Evolutionary conservation across 2,797 vertebrate species (phyloP).

Genomic region (Sebastes jordani): DNA sequence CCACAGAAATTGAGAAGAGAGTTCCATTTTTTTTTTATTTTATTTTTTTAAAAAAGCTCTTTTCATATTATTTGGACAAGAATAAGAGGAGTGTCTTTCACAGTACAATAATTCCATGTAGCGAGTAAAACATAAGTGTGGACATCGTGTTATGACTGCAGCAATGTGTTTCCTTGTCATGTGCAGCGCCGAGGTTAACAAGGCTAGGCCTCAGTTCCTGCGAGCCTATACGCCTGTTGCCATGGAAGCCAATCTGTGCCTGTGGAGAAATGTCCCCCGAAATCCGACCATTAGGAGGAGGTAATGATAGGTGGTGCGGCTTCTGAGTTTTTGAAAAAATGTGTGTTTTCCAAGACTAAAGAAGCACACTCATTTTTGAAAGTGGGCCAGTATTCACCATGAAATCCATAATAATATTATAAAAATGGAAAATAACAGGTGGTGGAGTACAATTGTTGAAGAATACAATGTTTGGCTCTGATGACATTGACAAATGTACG

Average conservation of each 20-base stretch:
- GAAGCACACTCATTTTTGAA: conserved; percentile 8
- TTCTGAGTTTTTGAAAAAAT: neutral
- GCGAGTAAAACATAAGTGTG: neutral
- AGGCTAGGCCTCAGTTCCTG: conserved; percentile 19
- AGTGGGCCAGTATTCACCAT: neutral
- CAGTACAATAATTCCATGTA: neutral
- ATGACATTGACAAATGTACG: neutral
- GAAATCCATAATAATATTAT: neutral
- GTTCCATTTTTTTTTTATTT: neutral
- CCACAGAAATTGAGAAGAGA: neutral
- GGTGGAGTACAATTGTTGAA: neutral
- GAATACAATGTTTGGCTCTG: neutral
- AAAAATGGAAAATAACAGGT: neutral
- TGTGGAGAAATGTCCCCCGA: conserved; percentile 20
- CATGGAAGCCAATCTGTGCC: conserved; percentile 53
- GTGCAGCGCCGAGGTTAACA: conserved; percentile 40
- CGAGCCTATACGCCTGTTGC: conserved; percentile 33
- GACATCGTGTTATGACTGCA: conserved; percentile 29
- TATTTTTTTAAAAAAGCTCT: too few species aligned
- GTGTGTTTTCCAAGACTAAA: conserved; percentile 1
- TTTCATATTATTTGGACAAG: neutral
- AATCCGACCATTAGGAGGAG: conserved; percentile 35
- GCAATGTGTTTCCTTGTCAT: conserved; percentile 34
- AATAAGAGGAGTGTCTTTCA: neutral
- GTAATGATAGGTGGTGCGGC: conserved; percentile 30